phyloP scores from a whole-genome alignment of 2,113 vertebrate genomes.

The Melanerpes aurifrons region DNA sequence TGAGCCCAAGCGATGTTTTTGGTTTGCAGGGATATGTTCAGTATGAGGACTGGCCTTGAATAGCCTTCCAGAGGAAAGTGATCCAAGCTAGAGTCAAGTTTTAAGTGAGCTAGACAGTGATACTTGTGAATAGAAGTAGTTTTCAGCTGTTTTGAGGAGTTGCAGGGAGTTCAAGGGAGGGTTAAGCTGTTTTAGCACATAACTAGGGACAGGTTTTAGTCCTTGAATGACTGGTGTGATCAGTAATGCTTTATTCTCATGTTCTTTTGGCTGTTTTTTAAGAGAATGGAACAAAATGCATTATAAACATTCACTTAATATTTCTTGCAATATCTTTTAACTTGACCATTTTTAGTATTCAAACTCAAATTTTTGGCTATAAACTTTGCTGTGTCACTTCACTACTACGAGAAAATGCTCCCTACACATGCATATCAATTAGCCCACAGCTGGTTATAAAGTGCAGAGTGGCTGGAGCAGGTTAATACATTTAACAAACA shows the following conservation, averaged over 20 bases:
- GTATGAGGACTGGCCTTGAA: background rate
- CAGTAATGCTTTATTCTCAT: background rate
- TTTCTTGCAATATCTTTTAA: background rate
- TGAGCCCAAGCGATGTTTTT: background rate
- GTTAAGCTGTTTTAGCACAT: background rate
- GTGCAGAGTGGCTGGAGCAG: constrained; percentile 17
- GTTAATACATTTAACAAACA: constrained; percentile 54
- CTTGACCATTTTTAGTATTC: background rate
- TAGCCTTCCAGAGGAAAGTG: background rate
- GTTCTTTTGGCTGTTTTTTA: background rate
- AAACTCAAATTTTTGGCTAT: constrained; percentile 14
- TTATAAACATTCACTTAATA: background rate
- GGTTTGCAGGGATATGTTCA: background rate
- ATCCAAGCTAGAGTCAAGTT: background rate
- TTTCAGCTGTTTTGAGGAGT: background rate
- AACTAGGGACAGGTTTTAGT: background rate
- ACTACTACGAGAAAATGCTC: background rate
- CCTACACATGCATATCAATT: constrained; percentile 27
- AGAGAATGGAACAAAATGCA: background rate
- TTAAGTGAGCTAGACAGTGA: background rate
- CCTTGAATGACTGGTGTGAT: constrained; percentile 20
- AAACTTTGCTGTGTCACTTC: background rate
- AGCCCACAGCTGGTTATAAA: constrained; percentile 36
- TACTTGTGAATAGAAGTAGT: background rate
- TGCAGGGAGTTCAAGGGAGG: background rate